Base-by-base conservation (phyloP, 1,140 invertebrate genomes). In the Augochlora pura region DNA sequence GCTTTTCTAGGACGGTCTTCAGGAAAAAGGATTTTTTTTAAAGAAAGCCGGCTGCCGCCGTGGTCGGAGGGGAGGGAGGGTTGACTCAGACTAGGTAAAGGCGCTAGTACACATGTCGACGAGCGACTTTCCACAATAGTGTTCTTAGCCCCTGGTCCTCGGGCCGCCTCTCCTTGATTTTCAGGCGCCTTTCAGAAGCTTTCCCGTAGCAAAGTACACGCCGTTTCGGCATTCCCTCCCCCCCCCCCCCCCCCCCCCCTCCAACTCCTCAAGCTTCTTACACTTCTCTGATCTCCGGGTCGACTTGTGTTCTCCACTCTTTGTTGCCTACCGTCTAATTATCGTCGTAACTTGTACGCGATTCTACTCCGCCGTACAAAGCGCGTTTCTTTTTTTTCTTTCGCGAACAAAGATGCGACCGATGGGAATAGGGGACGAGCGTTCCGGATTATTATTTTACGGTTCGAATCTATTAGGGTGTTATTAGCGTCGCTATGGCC, bases 21-120 rank as follows among this genome's bases (percentile, higher is more conserved):
- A 57, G 38, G 62, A 66, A n/a, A 63, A 72, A 69, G 32, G 49
- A 72, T 76, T 79, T 83, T 82, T 83, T 68, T 64, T 70, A 39
- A 76, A 77, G 73, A 80, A 81, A 77, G 42, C 5, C 5, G 54
- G 10, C 27, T 16, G 49, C 49, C 60, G 59, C 16, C 27, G 42
- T 42, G 42, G 62, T 7, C n/a, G 10, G 9, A 6, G 38, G 39
- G 16, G 57, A 65, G 2, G 32, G n/a, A 10, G 52, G 57, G 54
- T 77, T 42, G 64, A 67, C 57, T 74, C 63, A 69, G 65, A 67
- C 72, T 63, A 76, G 54, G 52, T 73, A 80, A 80, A 80, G 78
- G 66, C 79, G 79, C 66, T 74, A 81, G 79, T 75, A 69, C 71
- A 77, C 73, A 81, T 77, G 71, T 52, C 71, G 71, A 62, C 70